These are phyloP conservation scores for Heteronetta atricapilla DNA, from an alignment of 2,113 vertebrate genomes.

Conservation along the genomic window DNA sequence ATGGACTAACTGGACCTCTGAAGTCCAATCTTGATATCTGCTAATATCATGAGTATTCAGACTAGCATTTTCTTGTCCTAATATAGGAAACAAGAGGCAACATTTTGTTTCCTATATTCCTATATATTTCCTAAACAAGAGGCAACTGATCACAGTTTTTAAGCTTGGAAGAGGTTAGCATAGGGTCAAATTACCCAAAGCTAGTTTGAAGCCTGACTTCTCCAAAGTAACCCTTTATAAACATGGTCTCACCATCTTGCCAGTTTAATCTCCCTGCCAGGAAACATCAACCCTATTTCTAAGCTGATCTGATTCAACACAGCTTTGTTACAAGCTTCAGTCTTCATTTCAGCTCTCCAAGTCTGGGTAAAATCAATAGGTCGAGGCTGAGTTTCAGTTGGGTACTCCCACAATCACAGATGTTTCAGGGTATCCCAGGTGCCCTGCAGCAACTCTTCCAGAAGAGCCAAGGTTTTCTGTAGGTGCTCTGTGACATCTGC, in stretches of 20 bases:
- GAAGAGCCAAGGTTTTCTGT: not conserved
- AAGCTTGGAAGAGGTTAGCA: not conserved
- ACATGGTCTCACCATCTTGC: rapidly evolving
- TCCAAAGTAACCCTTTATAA: not conserved
- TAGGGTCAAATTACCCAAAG: not conserved
- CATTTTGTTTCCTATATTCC: too few species aligned
- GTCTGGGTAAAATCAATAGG: not conserved
- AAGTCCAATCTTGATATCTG: not conserved
- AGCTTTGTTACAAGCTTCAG: not conserved
- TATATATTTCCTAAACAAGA: too few species aligned
- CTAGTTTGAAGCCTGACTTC: not conserved
- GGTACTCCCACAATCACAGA: not conserved
- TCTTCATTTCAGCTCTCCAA: not conserved
- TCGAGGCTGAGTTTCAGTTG: not conserved
- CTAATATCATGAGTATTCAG: not conserved
- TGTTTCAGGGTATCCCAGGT: not conserved
- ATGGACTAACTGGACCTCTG: not conserved
- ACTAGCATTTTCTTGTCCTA: not conserved
- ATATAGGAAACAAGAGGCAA: not conserved
- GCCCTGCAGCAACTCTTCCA: not conserved
- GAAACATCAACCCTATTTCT: not conserved
- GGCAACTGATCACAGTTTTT: not conserved
- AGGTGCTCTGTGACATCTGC: not conserved
- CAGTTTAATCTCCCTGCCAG: not conserved
- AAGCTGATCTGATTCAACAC: not conserved